A percentile compares a stretch with the other conserved stretches of the same genome.
Evolutionary conservation across 2,797 vertebrate genomes (phyloP).

Genomic region (Heliangelus exortis): DNA sequence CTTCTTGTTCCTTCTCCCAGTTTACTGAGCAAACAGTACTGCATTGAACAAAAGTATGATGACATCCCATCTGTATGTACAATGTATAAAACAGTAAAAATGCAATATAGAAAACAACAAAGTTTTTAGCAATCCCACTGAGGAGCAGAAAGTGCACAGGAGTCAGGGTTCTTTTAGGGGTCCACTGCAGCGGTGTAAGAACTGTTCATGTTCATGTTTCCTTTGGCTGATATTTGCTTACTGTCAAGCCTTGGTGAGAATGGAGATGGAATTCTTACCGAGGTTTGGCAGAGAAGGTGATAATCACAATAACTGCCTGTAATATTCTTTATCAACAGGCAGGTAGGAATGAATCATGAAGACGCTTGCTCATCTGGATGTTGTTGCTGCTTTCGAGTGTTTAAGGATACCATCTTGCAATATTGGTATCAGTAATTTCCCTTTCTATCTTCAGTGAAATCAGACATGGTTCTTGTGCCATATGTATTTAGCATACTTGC

Average conservation of each 20-base stretch:
- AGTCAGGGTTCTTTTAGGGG: not conserved
- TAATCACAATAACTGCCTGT: constrained; percentile 7
- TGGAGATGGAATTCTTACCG: not conserved
- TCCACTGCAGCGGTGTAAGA: not conserved
- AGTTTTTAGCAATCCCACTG: not conserved
- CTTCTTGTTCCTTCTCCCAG: not conserved
- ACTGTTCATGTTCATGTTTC: not conserved
- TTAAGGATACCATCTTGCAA: constrained; percentile 29
- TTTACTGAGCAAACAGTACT: not conserved
- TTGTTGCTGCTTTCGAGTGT: constrained; percentile 31
- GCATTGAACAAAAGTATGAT: not conserved
- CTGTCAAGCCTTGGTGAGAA: not conserved
- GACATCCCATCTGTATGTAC: not conserved
- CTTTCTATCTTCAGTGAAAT: constrained; percentile 50
- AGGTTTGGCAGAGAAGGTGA: not conserved
- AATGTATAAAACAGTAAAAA: not conserved
- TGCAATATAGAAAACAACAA: not conserved
- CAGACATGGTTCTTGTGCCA: not conserved
- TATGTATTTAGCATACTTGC: not conserved
- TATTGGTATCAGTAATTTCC: constrained; percentile 51
- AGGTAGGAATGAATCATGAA: constrained; percentile 50
- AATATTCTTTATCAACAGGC: constrained; percentile 46
- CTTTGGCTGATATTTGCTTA: not conserved
- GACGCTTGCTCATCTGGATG: constrained; percentile 48
- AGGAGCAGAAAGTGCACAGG: not conserved